A percentile compares a stretch with the other conserved stretches of the same genome.
phyloP scores from a whole-genome alignment of 2,888 invertebrate genomes.

The Ditylenchus weischeri region DNA sequence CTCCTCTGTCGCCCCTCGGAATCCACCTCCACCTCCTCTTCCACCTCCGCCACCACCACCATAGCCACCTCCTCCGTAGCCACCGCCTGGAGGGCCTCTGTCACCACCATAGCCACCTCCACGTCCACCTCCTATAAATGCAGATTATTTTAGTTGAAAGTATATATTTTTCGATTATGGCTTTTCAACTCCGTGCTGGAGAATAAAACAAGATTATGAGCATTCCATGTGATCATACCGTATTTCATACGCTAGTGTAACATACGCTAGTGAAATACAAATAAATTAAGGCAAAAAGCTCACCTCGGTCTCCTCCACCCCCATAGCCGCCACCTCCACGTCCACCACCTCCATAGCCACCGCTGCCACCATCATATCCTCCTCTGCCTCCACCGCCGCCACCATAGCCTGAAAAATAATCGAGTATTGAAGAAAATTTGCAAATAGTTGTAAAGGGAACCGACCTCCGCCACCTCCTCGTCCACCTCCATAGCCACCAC shows the following conservation, averaged over 20 bases:
- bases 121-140: conserved; percentile 18
- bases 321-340: conserved; percentile 26
- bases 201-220: too few species aligned
- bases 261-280: too few species aligned
- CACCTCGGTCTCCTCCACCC: conserved; percentile 22
- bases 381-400: conserved; percentile 42
- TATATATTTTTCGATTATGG: too few species aligned
- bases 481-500: conserved; percentile 54
- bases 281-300: neutral
- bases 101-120: conserved; percentile 17
- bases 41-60: conserved; percentile 19
- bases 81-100: conserved; percentile 7
- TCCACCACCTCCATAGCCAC: conserved; percentile 29
- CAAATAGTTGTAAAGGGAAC: neutral
- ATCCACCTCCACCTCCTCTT: conserved; percentile 21
- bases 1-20: conserved; percentile 20
- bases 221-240: too few species aligned
- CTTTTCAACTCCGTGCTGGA: too few species aligned
- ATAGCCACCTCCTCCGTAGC: conserved; percentile 3
- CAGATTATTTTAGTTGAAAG: neutral
- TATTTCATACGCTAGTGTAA: too few species aligned
- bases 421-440: neutral
- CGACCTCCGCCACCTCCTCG: conserved; percentile 22
- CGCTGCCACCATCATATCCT: conserved; percentile 1
- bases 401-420: conserved; percentile 34